Evolutionary conservation across 1,140 invertebrate species (phyloP).

Genomic region (Drosophila tropicalis): DNA sequence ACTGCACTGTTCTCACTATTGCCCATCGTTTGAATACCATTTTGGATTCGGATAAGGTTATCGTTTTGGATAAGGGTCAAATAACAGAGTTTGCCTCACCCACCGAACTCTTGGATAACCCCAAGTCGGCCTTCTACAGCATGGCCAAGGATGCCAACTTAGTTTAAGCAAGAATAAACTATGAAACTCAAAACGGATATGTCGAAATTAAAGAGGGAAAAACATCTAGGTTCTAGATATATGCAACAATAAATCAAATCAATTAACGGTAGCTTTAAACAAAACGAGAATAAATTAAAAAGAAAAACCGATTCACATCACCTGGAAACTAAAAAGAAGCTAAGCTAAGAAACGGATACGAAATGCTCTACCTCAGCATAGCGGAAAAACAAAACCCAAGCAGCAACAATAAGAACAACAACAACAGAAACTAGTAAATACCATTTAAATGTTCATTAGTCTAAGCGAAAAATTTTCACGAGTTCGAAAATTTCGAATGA

Average conservation of each 20-base stretch:
- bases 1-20: conserved; percentile 96
- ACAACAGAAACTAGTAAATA: conserved; percentile 7
- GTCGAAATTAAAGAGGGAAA: not conserved
- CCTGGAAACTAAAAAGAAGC: conserved; percentile 1
- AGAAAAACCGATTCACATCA: not conserved
- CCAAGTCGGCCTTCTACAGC: conserved; percentile 92
- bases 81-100: conserved; percentile 94
- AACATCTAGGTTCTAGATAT: not conserved
- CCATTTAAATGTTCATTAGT: conserved; percentile 21
- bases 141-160: conserved; percentile 89
- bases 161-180: conserved; percentile 5
- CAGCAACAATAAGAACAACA: conserved; percentile 6
- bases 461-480: conserved; percentile 8
- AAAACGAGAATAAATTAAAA: not conserved
- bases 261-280: conserved; percentile 10
- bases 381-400: not conserved
- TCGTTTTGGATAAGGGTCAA: conserved; percentile 94
- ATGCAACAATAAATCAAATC: not conserved
- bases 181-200: conserved; percentile 18
- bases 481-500: conserved; percentile 1
- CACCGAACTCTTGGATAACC: conserved; percentile 88
- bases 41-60: conserved; percentile 95
- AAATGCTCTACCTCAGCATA: conserved; percentile 16
- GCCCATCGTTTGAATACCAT: conserved; percentile 98
- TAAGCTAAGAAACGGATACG: not conserved